Base-by-base conservation (phyloP, 1,140 invertebrate species). In the Conus ventricosus region DNA sequence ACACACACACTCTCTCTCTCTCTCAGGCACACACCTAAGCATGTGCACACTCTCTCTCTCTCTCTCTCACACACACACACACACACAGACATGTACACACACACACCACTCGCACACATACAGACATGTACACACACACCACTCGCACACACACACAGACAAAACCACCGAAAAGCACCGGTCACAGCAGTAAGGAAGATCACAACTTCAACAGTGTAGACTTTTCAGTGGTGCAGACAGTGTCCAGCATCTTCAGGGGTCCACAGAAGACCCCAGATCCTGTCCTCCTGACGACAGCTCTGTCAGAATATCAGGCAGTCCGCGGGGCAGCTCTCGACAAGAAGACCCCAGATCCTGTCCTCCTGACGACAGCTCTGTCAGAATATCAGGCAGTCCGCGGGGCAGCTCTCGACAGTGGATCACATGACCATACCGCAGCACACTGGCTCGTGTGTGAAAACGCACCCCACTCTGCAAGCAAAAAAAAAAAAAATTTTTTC, bases 341-440 rank as follows among this genome's bases (percentile, higher is more conserved):
- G n/a, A n/a, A n/a, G n/a, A n/a, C n/a, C n/a, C n/a, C n/a, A 39
- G n/a, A 3, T 8, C 17, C 8, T 27, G n/a, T 8, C 39, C 7
- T 8, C 11, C 11, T 7, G 8, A 78, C 7, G 67, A 20, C 67
- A 71, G 15, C 67, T 78, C 76, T 17, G 67, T 27, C 15, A 93
- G 85, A 86, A 90, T 89, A 84, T 94, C 93, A 2, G 76, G 53
- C 10, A 94, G 55, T 75, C 92, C 92, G 39, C 82, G 87, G 4
- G 88, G 83, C 15, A 91, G 51, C 53, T 93, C 91, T 71, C 88
- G 89, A 27, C 90, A 78, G 51, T 90, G 88, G 10, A 90, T 87
- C 75, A 90, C 20, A 80, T 94, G 93, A 51, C 90, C 92, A 90
- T 93, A 89, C 82, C 91, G 91, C 53, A 94, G 88, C 8, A 94